phyloP scores from a whole-genome alignment of 1,140 invertebrate species.

The Dolichoris vasculosae region DNA sequence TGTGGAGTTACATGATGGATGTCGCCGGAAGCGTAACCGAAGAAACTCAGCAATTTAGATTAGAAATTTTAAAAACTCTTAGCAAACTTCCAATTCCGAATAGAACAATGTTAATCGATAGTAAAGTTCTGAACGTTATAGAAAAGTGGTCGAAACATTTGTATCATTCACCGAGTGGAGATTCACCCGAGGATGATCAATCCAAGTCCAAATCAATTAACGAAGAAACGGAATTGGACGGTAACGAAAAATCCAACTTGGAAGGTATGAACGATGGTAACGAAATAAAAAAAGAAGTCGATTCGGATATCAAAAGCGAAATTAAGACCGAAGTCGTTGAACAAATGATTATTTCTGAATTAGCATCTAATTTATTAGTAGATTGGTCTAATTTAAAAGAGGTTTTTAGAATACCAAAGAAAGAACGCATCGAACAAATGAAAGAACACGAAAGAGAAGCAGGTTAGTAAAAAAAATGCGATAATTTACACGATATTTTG shows the following conservation, averaged over 20 bases:
- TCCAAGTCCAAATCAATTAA: slow-evolving; percentile 57
- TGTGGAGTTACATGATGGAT: slow-evolving; percentile 94
- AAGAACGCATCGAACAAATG: slow-evolving; percentile 93
- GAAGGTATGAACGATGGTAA: slow-evolving; percentile 52
- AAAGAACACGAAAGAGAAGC: slow-evolving; percentile 94
- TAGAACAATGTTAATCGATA: slow-evolving; percentile 93
- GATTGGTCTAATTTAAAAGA: slow-evolving; percentile 90
- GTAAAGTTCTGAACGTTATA: slow-evolving; percentile 88
- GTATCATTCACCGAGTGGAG: slow-evolving; percentile 62
- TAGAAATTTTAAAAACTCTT: slow-evolving; percentile 86
- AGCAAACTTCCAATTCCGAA: slow-evolving; percentile 92
- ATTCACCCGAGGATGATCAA: slow-evolving; percentile 72
- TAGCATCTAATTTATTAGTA: slow-evolving; percentile 81
- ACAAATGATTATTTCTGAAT: slow-evolving; percentile 72
- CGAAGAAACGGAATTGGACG: slow-evolving; percentile 52
- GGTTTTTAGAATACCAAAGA: slow-evolving; percentile 95
- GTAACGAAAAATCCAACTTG: slow-evolving; percentile 59
- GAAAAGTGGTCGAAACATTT: slow-evolving; percentile 83
- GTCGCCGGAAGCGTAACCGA: slow-evolving; percentile 74
- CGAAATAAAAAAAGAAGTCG: slow-evolving; percentile 61
- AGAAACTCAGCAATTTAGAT: slow-evolving; percentile 77
- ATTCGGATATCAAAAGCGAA: slow-evolving; percentile 55
- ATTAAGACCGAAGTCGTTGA: slow-evolving; percentile 61
- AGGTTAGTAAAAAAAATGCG: slow-evolving; percentile 64
- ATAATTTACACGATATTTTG: too few species aligned